Percentiles rank a stretch among this genome's conserved stretches.
Evolutionary conservation across 2,888 invertebrate genomes (phyloP).

Genomic region (Osmoderma eremita): DNA sequence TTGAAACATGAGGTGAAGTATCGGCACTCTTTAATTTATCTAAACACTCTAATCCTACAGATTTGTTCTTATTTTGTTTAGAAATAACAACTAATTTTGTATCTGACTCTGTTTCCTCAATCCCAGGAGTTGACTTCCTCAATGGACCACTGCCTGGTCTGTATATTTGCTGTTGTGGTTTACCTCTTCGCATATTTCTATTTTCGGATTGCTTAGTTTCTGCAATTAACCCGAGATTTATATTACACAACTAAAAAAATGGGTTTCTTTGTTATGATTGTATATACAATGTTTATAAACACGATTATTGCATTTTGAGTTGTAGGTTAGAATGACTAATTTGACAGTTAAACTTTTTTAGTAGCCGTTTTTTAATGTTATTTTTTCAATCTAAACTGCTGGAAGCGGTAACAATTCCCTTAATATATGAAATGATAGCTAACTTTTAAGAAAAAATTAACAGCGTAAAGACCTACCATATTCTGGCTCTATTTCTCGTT

Average conservation of each 20-base stretch:
- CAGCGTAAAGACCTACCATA: conserved; percentile 53
- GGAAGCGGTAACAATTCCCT: neutral
- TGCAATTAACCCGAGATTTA: conserved; percentile 19
- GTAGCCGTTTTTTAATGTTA: neutral
- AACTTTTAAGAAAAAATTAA: conserved; percentile 26
- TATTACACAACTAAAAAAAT: neutral
- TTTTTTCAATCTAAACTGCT: neutral
- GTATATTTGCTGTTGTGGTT: conserved; percentile 77
- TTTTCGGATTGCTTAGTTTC: conserved; percentile 42
- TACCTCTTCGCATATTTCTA: conserved; percentile 67
- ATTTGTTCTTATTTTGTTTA: conserved; percentile 48
- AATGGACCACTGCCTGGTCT: conserved; percentile 82
- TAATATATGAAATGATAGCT: conserved; percentile 26
- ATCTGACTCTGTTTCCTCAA: conserved; percentile 68
- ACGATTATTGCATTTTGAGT: conserved; percentile 33
- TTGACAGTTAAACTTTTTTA: conserved; percentile 39
- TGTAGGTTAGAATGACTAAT: conserved; percentile 40
- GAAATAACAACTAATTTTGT: conserved; percentile 53
- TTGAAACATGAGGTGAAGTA: conserved; percentile 54
- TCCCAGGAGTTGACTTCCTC: conserved; percentile 72
- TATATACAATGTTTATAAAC: conserved; percentile 41
- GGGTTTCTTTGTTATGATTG: conserved; percentile 9
- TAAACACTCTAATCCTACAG: conserved; percentile 30
- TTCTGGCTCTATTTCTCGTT: conserved; percentile 54
- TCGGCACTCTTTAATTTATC: conserved; percentile 53